Percentiles rank a stretch among this genome's conserved stretches.
Conservation (phyloP, 2,888 invertebrate genomes). For the Cerceris ruficornis region DNA sequence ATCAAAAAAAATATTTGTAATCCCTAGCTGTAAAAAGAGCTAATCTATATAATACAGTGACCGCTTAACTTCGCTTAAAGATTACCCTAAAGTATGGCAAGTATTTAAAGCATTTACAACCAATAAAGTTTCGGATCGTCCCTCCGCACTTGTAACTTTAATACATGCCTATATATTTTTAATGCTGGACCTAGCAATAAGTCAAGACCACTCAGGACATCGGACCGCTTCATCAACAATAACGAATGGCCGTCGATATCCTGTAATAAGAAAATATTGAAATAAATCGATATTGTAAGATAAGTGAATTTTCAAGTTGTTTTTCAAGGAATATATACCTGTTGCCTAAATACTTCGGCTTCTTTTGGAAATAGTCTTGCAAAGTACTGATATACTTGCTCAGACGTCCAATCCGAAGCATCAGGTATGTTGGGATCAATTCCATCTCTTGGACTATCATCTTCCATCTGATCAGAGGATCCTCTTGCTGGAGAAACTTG, state of each 20-base stretch:
- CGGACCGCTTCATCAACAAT: slow-evolving; percentile 91
- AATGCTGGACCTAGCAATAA: slow-evolving; percentile 94
- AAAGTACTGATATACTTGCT: slow-evolving; percentile 92
- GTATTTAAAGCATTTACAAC: slow-evolving; percentile 82
- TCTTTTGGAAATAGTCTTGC: slow-evolving; percentile 89
- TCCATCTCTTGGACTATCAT: slow-evolving; percentile 72
- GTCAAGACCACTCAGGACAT: slow-evolving; percentile 91
- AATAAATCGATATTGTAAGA: slow-evolving; percentile 3
- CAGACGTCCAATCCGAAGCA: slow-evolving; percentile 90
- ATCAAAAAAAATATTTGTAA: slow-evolving; percentile 63
- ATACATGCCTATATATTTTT: slow-evolving; percentile 91
- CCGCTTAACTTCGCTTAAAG: slow-evolving; percentile 23
- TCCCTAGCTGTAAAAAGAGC: slow-evolving; percentile 35
- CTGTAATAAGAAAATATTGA: slow-evolving; percentile 80
- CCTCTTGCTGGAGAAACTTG: slow-evolving; percentile 77
- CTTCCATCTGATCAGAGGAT: slow-evolving; percentile 74
- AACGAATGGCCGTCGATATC: slow-evolving; percentile 96
- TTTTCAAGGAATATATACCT: slow-evolving; percentile 83
- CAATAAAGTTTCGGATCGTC: slow-evolving; percentile 89
- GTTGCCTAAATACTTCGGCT: slow-evolving; percentile 91
- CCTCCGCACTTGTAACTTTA: slow-evolving; percentile 90
- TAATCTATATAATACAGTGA: slow-evolving; percentile 41
- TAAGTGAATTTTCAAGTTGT: slow-evolving; percentile 15
- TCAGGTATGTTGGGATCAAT: slow-evolving; percentile 89
- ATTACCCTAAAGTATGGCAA: slow-evolving; percentile 26